Evolutionary conservation across 2,888 invertebrate species (phyloP), one percentile per base, ranked within the genome.

Genomic region (Tetheella fluctuosa): DNA sequence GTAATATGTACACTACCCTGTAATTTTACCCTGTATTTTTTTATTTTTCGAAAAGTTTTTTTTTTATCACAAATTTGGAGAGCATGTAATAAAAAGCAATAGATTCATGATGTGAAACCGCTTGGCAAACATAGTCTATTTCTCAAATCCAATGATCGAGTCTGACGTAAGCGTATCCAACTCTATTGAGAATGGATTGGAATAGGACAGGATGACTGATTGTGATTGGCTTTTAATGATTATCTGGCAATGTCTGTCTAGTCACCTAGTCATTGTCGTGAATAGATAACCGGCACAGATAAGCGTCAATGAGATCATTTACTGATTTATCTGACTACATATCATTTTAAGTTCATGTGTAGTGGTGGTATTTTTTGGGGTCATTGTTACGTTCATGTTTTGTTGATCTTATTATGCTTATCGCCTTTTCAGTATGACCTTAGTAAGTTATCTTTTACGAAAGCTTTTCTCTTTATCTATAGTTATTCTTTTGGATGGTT

Each of bases 191-290:
- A 58, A 62, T 61, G 59, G 59, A 61, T 54, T 56, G 30, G 25
- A 69, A 59, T 62, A 28, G 64, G 70, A 63, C 69, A 63, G 68
- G 64, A 76, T 80, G 80, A 80, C 72, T 73, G 79, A 82, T 81
- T 80, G 77, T 81, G 81, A 84, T 83, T 81, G 73, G 78, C 64
- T 76, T 74, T 62, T 75, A 80, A 81, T 80, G 76, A 78, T 77
- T 78, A 77, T 76, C 68, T 65, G 64, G 55, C 28, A 67, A 61
- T 61, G 74, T 68, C 68, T 69, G 67, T 63, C 67, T 59, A 71
- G 67, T 71, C 71, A 73, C 74, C 70, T 64, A 69, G 69, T 60
- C 72, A 80, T 73, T 78, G 77, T 77, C 71, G 69, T 74, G 76
- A 77, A 75, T 74, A 74, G 81, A 81, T 83, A 72, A 70, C 72